These are phyloP conservation scores for Larimichthys crocea DNA, from an alignment of 2,113 vertebrate genomes.

Conservation along the genomic window DNA sequence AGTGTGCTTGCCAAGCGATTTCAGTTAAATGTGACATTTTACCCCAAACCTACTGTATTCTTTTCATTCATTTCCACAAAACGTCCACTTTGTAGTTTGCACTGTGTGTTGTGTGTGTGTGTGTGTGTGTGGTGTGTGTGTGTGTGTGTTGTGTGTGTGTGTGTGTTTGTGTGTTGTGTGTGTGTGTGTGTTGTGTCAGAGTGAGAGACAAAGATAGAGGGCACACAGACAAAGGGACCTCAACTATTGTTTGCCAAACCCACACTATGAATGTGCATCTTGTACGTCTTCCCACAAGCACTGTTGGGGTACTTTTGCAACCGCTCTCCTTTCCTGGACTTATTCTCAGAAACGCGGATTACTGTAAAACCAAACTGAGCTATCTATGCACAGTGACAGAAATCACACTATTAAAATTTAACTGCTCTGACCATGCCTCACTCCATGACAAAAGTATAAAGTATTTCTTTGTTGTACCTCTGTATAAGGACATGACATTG, in stretches of 20 bases:
- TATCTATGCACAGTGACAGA: too few relatives aligned
- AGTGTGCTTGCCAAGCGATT: background rate
- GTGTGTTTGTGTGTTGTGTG: background rate
- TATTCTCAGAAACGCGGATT: conserved; percentile 8
- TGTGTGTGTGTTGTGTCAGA: conserved; percentile 4
- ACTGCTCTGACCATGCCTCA: background rate
- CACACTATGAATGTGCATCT: conserved; percentile 2
- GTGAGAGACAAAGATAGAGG: conserved; percentile 2
- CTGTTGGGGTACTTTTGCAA: conserved; percentile 24
- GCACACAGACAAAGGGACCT: conserved; percentile 23
- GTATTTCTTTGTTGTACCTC: background rate
- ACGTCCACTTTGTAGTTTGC: background rate
- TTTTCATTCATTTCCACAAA: background rate
- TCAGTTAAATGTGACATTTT: background rate
- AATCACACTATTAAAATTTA: background rate
- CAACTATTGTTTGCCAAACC: conserved; percentile 18
- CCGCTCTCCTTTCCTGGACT: background rate
- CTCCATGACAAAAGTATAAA: background rate
- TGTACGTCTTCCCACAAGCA: conserved; percentile 36
- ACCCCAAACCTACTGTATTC: background rate
- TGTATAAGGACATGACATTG: background rate
- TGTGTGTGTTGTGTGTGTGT: too few relatives aligned
- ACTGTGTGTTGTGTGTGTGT: background rate
- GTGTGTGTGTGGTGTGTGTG: conserved; percentile 8
- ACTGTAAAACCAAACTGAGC: background rate